Evolutionary conservation across 2,888 invertebrate species (phyloP).

Genomic region (Cheilosia vulpina): DNA sequence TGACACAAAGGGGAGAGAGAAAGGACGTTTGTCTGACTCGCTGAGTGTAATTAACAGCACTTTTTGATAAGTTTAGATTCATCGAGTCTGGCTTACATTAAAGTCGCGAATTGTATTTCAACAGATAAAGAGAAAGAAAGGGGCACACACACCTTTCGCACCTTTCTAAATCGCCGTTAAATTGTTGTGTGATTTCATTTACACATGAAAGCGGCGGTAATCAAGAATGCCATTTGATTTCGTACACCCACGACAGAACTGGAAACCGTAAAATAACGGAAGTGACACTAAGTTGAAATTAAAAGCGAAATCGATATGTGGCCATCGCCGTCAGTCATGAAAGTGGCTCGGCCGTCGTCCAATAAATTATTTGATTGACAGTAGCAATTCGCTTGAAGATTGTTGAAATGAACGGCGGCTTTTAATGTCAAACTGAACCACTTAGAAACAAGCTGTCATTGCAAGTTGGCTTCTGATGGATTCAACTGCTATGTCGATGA

Average conservation of each 20-base stretch:
- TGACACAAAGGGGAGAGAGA: slow-evolving; percentile 50
- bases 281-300: slow-evolving; percentile 32
- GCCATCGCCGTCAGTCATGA: too few species aligned
- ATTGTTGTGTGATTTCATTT: neutral
- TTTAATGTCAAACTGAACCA: slow-evolving; percentile 5
- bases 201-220: neutral
- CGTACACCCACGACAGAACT: slow-evolving; percentile 29
- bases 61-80: slow-evolving; percentile 24
- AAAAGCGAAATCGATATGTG: neutral
- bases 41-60: slow-evolving; percentile 43
- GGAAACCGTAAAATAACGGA: slow-evolving; percentile 8
- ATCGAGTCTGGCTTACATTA: slow-evolving; percentile 20
- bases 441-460: slow-evolving; percentile 15
- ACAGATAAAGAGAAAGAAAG: slow-evolving; percentile 48
- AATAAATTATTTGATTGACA: neutral
- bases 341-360: too few species aligned
- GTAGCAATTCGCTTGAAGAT: neutral
- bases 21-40: slow-evolving; percentile 24
- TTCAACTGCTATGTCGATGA: slow-evolving; percentile 25
- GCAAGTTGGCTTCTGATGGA: slow-evolving; percentile 1
- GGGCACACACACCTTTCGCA: slow-evolving; percentile 13
- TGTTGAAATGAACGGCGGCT: slow-evolving; percentile 6
- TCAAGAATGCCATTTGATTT: slow-evolving; percentile 13
- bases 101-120: slow-evolving; percentile 9
- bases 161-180: slow-evolving; percentile 40